Conservation (phyloP, 2,113 vertebrate genomes). For the Raja brachyura region DNA sequence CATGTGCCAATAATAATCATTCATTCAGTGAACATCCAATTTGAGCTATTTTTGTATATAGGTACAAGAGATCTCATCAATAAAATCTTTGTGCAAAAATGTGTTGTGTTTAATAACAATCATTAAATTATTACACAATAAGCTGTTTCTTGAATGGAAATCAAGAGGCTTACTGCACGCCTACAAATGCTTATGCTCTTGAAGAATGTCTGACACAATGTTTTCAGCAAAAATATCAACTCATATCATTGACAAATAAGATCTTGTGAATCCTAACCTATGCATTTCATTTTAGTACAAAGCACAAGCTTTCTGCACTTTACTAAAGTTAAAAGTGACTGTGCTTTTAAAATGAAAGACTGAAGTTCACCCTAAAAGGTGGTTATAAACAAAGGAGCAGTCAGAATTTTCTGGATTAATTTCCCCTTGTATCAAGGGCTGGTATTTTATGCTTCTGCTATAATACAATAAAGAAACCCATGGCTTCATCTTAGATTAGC, state of each 20-base stretch:
- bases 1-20: no score
- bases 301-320: neutral
- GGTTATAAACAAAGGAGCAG: neutral
- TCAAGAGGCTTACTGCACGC: neutral
- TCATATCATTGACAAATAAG: neutral
- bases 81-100: neutral
- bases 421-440: neutral
- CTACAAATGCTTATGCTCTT: neutral
- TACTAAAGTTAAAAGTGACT: neutral
- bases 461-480: neutral
- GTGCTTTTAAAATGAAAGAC: neutral
- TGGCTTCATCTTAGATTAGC: slow-evolving; percentile 8
- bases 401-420: neutral
- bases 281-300: neutral
- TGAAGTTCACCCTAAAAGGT: neutral
- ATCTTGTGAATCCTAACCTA: neutral
- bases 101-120: neutral
- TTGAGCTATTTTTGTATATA: neutral
- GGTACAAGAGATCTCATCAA: neutral
- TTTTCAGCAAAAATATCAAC: neutral
- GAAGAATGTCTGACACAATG: neutral
- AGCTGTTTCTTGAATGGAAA: neutral
- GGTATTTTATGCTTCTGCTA: neutral
- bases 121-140: no score
- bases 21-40: no score